These are phyloP conservation scores for Dasyprocta punctata DNA, from an alignment of 2,113 vertebrate species.

Conservation along the genomic window DNA sequence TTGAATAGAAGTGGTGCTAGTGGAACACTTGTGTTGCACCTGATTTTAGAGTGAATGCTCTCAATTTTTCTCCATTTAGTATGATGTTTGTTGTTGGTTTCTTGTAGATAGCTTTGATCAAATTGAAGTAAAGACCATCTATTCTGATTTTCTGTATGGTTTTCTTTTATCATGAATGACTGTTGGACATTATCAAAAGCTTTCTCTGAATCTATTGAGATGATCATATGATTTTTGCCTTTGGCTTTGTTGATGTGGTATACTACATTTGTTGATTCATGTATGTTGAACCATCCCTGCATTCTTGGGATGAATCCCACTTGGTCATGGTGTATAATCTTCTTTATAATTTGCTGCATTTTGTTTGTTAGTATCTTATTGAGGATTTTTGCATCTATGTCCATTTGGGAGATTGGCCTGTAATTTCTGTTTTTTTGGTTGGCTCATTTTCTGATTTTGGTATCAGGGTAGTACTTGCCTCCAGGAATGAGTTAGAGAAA, in stretches of 20 bases:
- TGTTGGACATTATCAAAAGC: background rate
- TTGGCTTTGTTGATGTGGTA: background rate
- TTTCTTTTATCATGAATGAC: background rate
- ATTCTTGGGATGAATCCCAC: background rate
- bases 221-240: background rate
- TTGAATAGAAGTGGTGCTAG: background rate
- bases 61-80: background rate
- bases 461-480: too few species aligned
- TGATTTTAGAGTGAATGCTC: background rate
- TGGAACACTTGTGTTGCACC: background rate
- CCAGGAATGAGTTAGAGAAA: too few species aligned
- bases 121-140: background rate
- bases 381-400: too few species aligned
- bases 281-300: background rate
- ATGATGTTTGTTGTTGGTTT: background rate
- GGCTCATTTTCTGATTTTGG: too few species aligned
- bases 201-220: background rate
- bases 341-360: background rate
- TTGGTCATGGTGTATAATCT: background rate
- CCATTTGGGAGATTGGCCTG: too few species aligned
- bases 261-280: background rate
- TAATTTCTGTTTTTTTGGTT: too few species aligned
- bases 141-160: background rate
- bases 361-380: too few species aligned
- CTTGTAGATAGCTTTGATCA: background rate